Base-by-base conservation (phyloP, 37 sponge, comb jelly and placozoan genomes). In the Lycopodina hypogea region DNA sequence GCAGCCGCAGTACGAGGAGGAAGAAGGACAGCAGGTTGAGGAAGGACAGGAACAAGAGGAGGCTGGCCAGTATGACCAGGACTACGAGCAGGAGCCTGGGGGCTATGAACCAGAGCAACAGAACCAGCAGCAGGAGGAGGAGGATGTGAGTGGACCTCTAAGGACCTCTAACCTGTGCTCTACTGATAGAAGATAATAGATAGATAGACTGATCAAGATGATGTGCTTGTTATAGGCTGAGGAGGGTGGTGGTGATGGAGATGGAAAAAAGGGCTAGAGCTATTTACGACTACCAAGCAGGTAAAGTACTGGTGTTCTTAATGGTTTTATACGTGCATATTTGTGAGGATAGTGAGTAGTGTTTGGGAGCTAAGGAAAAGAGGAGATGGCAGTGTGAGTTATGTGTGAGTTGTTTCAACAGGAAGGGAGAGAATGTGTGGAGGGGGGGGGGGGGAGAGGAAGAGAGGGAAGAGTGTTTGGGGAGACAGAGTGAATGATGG, bases 231-330 rank as follows among this genome's bases (percentile, higher is more conserved):
- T n/a, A n/a, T n/a, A n/a, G n/a, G n/a, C n/a, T n/a, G n/a, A 39
- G 26, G 42, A 4, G 15, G 9, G 41, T 12, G 70, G 36, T 35
- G 45, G 26, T 41, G 68, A 32, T 1, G 45, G 24, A 15, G 72
- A 59, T 72, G 95, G 92, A 51, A 23, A 62, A 28, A 37, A 58
- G n/a, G 45, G 92, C 89, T 21, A 75, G 58, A 69, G 95, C 95
- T 64, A 38, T 94, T 6, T 94, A 90, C 77, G 95, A 94, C 80
- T 94, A 94, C 68, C 82, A 94, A 84, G 95, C 92, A 35, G 68
- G 92, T 90, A 66, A 23, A 87, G 51, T 15, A 60, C 14, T 33
- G 1, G 21, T 21, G 12, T 19, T 45, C 1, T 2, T 1, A 45
- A 45, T 45, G 48, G 4, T 45, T 60, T 6, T 64, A 24, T 8